phyloP scores from a whole-genome alignment of 2,113 vertebrate species.

The Gymnocephalus cernua region DNA sequence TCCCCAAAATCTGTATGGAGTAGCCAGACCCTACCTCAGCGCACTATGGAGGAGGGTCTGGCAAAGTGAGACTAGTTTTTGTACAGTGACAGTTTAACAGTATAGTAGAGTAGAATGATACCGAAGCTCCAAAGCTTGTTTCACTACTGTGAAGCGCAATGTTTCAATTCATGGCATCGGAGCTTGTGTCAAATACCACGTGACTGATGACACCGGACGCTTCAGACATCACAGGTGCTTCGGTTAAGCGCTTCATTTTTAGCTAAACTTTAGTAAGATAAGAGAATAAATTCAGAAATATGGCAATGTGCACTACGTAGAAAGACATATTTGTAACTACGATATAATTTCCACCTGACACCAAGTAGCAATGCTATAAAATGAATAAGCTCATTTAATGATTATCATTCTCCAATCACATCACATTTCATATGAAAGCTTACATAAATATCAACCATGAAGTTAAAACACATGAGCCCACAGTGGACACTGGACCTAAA shows the following conservation, averaged over 20 bases:
- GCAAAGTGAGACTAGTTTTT: background rate
- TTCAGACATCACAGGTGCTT: background rate
- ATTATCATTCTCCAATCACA: background rate
- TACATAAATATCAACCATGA: background rate
- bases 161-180: background rate
- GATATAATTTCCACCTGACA: background rate
- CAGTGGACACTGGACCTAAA: background rate
- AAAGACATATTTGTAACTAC: background rate
- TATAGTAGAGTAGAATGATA: background rate
- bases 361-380: background rate
- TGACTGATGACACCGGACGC: background rate
- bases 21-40: too few species aligned
- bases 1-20: too few species aligned
- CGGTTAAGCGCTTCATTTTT: background rate
- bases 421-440: conserved; percentile 1
- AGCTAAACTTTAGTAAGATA: background rate
- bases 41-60: too few species aligned
- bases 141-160: background rate
- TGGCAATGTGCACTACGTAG: background rate
- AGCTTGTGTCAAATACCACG: background rate
- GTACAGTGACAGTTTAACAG: background rate
- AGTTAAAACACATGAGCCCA: background rate
- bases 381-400: background rate
- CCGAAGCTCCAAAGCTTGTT: background rate
- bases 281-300: background rate